Evolutionary conservation across 2,113 vertebrate species (phyloP).

Genomic region (Paraplagusia blochii): DNA sequence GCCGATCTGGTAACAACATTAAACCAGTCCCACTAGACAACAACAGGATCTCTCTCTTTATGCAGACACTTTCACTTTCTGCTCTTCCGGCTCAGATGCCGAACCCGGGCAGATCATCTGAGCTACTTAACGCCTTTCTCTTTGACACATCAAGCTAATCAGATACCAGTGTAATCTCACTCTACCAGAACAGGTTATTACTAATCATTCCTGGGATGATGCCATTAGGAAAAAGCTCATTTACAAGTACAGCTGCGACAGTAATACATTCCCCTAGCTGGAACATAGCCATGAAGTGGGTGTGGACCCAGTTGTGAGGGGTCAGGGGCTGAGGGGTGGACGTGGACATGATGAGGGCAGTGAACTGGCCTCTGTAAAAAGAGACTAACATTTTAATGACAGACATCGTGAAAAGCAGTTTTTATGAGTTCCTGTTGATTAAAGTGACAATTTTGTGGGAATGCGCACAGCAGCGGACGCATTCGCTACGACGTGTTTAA

Average conservation of each 20-base stretch:
- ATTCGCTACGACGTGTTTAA: slow-evolving; percentile 13
- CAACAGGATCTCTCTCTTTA: slow-evolving; percentile 19
- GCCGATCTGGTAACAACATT: slow-evolving; percentile 43
- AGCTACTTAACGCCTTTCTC: slow-evolving; percentile 7
- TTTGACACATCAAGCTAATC: slow-evolving; percentile 18
- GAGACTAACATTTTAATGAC: not conserved
- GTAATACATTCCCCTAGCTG: not conserved
- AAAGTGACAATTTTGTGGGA: slow-evolving; percentile 16
- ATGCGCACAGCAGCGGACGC: not conserved
- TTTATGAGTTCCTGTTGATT: slow-evolving; percentile 37
- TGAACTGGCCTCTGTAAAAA: not conserved
- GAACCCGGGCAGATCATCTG: not conserved
- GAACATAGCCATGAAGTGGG: slow-evolving; percentile 2
- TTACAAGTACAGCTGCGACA: not conserved
- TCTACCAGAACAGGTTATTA: too few relatives aligned
- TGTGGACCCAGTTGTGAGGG: slow-evolving; percentile 25
- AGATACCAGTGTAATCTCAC: not conserved
- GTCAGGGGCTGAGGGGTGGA: slow-evolving; percentile 36
- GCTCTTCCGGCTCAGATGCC: not conserved
- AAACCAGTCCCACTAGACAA: slow-evolving; percentile 30
- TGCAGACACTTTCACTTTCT: slow-evolving; percentile 11
- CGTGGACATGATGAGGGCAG: slow-evolving; percentile 6
- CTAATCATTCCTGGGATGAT: too few relatives aligned
- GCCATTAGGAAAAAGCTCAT: too few relatives aligned
- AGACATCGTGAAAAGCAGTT: not conserved